Conservation (phyloP, 2,888 invertebrate species). For the Apantesis nais region DNA sequence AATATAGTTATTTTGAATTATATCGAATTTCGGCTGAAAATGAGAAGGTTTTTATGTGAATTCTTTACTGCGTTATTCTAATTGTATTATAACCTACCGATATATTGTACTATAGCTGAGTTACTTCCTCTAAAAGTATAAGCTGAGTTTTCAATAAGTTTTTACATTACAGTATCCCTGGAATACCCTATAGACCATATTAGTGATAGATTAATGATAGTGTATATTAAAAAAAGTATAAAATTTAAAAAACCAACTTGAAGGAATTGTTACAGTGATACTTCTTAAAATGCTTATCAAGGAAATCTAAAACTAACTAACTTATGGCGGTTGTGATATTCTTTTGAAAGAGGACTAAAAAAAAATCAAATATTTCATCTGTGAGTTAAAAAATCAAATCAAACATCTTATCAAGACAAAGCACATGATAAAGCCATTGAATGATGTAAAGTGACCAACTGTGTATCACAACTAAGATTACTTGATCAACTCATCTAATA, state of each 20-base stretch:
- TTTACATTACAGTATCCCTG: too few species aligned
- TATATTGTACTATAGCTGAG: too few species aligned
- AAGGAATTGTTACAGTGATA: neutral
- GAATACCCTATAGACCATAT: too few species aligned
- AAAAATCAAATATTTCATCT: neutral
- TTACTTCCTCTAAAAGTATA: too few species aligned
- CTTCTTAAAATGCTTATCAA: neutral
- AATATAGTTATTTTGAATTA: too few species aligned
- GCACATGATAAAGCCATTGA: neutral
- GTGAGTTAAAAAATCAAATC: neutral
- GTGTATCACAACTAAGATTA: neutral
- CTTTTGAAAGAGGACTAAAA: neutral
- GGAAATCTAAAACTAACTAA: neutral
- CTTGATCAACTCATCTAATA: constrained; percentile 4
- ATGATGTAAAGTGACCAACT: neutral
- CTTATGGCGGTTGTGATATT: neutral
- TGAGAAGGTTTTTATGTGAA: too few species aligned
- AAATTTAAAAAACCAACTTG: neutral
- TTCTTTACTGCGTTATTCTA: too few species aligned
- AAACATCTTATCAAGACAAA: neutral
- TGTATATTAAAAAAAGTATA: too few species aligned
- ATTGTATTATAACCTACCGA: too few species aligned
- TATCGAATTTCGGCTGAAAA: too few species aligned
- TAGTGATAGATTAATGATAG: too few species aligned
- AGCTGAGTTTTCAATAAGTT: too few species aligned